These are phyloP conservation scores for Onychostruthus taczanowskii DNA, from an alignment of 2,113 vertebrate species.

Conservation along the genomic window DNA sequence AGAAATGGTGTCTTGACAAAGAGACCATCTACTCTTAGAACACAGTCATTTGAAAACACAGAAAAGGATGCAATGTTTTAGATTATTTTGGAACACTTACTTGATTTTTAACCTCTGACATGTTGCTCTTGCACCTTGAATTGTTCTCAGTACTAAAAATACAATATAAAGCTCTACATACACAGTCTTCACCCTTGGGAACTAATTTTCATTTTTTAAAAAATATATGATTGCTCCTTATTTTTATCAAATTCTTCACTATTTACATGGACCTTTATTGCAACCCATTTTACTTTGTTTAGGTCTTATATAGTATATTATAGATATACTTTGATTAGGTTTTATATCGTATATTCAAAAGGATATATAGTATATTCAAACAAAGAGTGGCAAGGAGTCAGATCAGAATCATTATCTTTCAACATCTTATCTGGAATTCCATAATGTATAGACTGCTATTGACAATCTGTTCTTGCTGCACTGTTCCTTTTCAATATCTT, in stretches of 20 bases:
- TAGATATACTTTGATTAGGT: not conserved
- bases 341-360: not conserved
- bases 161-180: not conserved
- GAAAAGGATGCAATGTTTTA: not conserved
- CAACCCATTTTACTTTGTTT: not conserved
- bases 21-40: not conserved
- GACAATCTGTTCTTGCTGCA: not conserved
- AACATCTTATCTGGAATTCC: not conserved
- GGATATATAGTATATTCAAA: not conserved
- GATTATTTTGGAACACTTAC: not conserved
- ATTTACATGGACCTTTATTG: not conserved
- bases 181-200: not conserved
- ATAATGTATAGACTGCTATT: not conserved
- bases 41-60: not conserved
- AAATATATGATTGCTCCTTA: not conserved
- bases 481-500: not conserved
- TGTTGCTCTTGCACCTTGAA: accelerated
- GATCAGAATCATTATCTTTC: not conserved
- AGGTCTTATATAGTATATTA: not conserved
- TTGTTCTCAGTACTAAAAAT: not conserved
- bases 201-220: not conserved
- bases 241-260: not conserved
- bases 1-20: not conserved
- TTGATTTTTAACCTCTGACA: not conserved
- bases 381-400: not conserved